A percentile compares a stretch with the other conserved stretches of the same genome.
These are phyloP conservation scores for Lepisosteus osseus DNA, from an alignment of 2,113 vertebrate species.

Conservation along the genomic window DNA sequence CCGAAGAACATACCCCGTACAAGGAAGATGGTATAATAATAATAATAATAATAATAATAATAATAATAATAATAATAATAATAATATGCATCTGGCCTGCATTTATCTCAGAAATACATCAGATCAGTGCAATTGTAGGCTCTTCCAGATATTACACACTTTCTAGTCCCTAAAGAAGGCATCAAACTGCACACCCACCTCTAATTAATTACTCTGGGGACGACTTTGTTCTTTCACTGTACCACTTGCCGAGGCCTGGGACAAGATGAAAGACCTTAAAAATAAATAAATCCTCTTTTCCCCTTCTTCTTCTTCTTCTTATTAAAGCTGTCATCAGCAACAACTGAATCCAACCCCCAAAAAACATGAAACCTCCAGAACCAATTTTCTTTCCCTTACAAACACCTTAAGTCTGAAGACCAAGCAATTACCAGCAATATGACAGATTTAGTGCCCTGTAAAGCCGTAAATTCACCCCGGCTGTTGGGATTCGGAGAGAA, in stretches of 20 bases:
- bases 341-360: slow-evolving; percentile 19
- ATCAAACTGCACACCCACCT: neutral
- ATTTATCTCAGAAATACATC: no score
- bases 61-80: no score
- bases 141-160: no score
- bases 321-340: slow-evolving; percentile 28
- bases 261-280: neutral
- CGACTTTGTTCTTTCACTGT: neutral
- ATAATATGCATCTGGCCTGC: no score
- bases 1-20: no score
- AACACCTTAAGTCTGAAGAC: slow-evolving; percentile 27
- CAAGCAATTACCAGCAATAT: slow-evolving; percentile 37
- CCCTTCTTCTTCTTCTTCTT: slow-evolving; percentile 11
- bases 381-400: slow-evolving; percentile 34
- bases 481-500: neutral
- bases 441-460: slow-evolving; percentile 35
- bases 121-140: no score
- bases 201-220: neutral
- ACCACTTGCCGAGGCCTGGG: slow-evolving; percentile 6
- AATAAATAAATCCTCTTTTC: slow-evolving; percentile 16
- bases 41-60: no score
- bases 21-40: no score
- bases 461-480: slow-evolving; percentile 29
- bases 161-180: no score
- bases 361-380: slow-evolving; percentile 31